A percentile compares a stretch with the other conserved stretches of the same genome.
Conservation (phyloP, 2,797 vertebrate species). For the Mormyrus proboscirostris region DNA sequence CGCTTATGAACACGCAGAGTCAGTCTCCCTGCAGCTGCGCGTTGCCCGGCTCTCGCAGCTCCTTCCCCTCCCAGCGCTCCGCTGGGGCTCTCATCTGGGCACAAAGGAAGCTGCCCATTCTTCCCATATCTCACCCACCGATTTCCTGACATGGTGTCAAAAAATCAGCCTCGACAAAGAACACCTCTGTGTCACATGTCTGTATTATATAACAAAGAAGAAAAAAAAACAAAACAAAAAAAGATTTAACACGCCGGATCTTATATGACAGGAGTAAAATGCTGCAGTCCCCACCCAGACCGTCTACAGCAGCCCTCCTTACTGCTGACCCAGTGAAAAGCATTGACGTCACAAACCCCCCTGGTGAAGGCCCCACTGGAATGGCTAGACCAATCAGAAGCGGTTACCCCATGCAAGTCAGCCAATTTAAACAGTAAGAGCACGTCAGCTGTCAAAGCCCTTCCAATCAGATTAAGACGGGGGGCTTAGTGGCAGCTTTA, state of each 20-base stretch:
- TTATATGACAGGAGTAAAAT: conserved; percentile 1
- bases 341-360: conserved; percentile 12
- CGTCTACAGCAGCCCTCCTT: neutral
- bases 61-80: neutral
- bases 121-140: neutral
- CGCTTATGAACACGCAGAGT: neutral
- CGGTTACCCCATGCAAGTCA: neutral
- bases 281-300: conserved; percentile 6
- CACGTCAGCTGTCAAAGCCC: conserved; percentile 1
- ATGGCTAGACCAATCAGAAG: conserved; percentile 18
- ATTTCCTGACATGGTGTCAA: neutral
- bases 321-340: conserved; percentile 19
- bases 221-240: neutral
- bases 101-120: neutral
- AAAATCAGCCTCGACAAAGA: neutral
- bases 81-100: neutral
- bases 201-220: neutral
- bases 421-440: conserved; percentile 15
- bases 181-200: neutral
- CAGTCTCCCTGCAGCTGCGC: neutral
- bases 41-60: neutral
- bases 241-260: neutral
- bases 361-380: neutral
- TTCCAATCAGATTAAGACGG: conserved; percentile 15
- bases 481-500: neutral